Evolutionary conservation across 2,888 invertebrate species (phyloP), one percentile per base, ranked within the genome.

Genomic region (Tenthredo notha): DNA sequence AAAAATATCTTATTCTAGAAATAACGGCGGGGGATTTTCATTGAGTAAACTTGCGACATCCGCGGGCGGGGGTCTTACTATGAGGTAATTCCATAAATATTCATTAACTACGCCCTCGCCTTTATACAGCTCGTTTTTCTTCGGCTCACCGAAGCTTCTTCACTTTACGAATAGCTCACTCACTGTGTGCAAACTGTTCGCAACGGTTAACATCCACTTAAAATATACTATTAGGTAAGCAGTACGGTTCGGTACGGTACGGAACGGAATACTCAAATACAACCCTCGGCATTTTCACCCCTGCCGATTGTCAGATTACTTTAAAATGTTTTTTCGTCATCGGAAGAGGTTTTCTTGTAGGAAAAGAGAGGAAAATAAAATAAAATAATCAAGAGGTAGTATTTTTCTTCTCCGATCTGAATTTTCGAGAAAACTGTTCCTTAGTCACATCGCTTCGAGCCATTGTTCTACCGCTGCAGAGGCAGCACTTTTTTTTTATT

Each of bases 41-140:
- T 21, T 75, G 25, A 25, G 75, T 75, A 75, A 21, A 75, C 25
- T 75, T 75, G 25, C 40, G 21, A 40, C 25, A 47, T n/a, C 25
- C 40, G 10, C 75, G 85, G 87, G 1, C 43, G 85, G 87, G 84
- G 84, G 84, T 85, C 84, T 77, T 40, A 78, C 85, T 83, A 47
- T 47, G 75, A 85, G 88, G 88, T 89, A 88, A 88, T 84, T 84
- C 84, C 87, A 88, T 89, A 89, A 90, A 90, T 91, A 91, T 90
- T 90, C 90, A 89, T 90, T 88, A 88, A 87, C 80, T 84, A 40
- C 75, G 75, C 21, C 43, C 1, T 47, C 18, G 18, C 47, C 43
- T 43, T 43, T 47, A 47, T 25, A 25, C 15, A 47, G 7, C 47
- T 75, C n/a, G 25, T 70, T 74, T 75, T 47, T 47, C 21, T 47